A percentile compares a stretch with the other conserved stretches of the same genome.
Conservation (phyloP, 2,888 invertebrate genomes). For the Sarcophaga rosellei region DNA sequence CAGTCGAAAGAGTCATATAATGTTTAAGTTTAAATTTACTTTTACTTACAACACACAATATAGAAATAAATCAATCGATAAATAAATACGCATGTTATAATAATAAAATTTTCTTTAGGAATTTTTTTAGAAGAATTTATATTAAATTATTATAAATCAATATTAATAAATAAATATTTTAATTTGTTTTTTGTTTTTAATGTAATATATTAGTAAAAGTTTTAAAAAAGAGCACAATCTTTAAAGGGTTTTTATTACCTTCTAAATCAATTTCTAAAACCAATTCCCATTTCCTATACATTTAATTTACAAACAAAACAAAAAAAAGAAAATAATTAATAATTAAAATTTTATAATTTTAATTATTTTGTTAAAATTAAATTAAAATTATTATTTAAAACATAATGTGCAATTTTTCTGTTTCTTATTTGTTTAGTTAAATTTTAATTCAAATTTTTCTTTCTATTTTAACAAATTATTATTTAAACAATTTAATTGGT, state of each 20-base stretch:
- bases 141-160: slow-evolving; percentile 52
- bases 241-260: too few species aligned
- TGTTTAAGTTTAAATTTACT: too few species aligned
- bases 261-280: too few species aligned
- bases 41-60: too few species aligned
- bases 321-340: too few species aligned
- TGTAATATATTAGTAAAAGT: too few species aligned
- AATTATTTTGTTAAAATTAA: not conserved
- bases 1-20: slow-evolving; percentile 60
- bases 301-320: too few species aligned
- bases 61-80: not conserved
- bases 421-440: not conserved
- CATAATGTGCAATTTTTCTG: not conserved
- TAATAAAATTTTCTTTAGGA: not conserved
- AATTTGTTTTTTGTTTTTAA: slow-evolving; percentile 33
- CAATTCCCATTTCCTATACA: too few species aligned
- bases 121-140: slow-evolving; percentile 61
- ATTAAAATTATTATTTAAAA: not conserved
- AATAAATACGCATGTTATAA: not conserved
- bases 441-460: not conserved
- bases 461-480: not conserved
- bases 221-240: too few species aligned
- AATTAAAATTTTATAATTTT: not conserved
- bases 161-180: not conserved
- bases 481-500: not conserved